These are phyloP conservation scores for Setophaga petechia DNA, from an alignment of 2,113 vertebrate genomes.

Conservation along the genomic window DNA sequence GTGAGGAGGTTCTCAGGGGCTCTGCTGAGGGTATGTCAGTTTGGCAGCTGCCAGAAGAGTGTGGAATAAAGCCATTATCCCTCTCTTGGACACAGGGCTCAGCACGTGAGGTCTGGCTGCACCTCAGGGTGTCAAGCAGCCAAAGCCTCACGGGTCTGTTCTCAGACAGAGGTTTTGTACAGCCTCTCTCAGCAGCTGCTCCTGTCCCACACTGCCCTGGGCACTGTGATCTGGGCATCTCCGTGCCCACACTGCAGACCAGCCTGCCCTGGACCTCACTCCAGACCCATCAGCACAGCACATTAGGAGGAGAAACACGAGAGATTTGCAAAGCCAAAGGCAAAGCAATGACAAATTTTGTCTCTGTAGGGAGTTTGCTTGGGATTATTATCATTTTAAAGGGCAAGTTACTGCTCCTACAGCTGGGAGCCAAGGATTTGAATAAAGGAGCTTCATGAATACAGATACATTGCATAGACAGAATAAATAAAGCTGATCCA, in stretches of 20 bases:
- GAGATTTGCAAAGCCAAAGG: neutral
- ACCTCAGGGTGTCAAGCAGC: neutral
- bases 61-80: neutral
- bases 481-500: neutral
- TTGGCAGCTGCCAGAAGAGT: neutral
- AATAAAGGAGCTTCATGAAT: neutral
- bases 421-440: neutral
- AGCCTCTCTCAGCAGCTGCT: neutral
- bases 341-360: neutral
- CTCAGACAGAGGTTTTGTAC: neutral
- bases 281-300: fast-evolving
- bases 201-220: fast-evolving
- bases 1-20: neutral
- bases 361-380: neutral
- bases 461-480: neutral
- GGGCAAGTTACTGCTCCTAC: neutral
- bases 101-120: neutral
- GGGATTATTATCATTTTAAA: neutral
- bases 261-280: neutral
- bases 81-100: neutral
- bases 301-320: neutral
- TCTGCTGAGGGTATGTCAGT: neutral
- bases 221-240: neutral
- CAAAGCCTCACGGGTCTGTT: fast-evolving
- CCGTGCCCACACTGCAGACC: neutral